Percentiles rank a stretch among this genome's conserved stretches.
phyloP scores from a whole-genome alignment of 1,140 invertebrate species.

The Dendrolimus punctatus region DNA sequence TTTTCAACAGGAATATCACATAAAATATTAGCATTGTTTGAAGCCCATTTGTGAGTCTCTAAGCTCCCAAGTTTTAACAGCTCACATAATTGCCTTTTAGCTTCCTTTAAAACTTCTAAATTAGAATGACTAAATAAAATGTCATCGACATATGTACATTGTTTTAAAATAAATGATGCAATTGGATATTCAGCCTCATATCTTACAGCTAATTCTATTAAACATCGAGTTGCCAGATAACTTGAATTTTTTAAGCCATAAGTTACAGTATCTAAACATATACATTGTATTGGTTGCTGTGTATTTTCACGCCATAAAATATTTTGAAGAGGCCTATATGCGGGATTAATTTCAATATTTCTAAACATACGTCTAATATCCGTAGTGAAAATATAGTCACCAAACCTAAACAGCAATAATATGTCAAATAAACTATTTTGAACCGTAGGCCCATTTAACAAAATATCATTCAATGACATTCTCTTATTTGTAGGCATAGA shows the following conservation, averaged over 20 bases:
- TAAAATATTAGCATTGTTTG: background rate
- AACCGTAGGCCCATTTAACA: conserved; percentile 12
- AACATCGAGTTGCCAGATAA: conserved; percentile 5
- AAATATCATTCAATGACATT: conserved; percentile 13
- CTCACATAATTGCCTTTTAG: too few species aligned
- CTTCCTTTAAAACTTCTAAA: conserved; percentile 3
- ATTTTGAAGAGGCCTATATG: conserved; percentile 5
- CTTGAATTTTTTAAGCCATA: conserved; percentile 8
- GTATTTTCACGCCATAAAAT: conserved; percentile 9
- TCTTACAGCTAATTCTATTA: conserved; percentile 6
- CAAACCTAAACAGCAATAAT: conserved; percentile 7
- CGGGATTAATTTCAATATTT: conserved; percentile 3
- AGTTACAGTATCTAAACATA: conserved; percentile 10
- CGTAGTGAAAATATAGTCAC: conserved; percentile 4
- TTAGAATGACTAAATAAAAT: conserved; percentile 6
- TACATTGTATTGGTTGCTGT: conserved; percentile 4
- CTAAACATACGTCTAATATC: conserved; percentile 13
- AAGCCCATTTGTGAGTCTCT: too few species aligned
- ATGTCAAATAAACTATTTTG: conserved; percentile 13
- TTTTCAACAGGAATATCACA: too few species aligned
- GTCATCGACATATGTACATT: conserved; percentile 14
- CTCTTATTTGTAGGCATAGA: conserved; percentile 12
- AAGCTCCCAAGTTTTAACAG: too few species aligned
- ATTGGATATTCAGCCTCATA: conserved; percentile 1
- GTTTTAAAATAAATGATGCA: conserved; percentile 12